Evolutionary conservation across 2,888 invertebrate species (phyloP).

Genomic region (Temnothorax unifasciatus): DNA sequence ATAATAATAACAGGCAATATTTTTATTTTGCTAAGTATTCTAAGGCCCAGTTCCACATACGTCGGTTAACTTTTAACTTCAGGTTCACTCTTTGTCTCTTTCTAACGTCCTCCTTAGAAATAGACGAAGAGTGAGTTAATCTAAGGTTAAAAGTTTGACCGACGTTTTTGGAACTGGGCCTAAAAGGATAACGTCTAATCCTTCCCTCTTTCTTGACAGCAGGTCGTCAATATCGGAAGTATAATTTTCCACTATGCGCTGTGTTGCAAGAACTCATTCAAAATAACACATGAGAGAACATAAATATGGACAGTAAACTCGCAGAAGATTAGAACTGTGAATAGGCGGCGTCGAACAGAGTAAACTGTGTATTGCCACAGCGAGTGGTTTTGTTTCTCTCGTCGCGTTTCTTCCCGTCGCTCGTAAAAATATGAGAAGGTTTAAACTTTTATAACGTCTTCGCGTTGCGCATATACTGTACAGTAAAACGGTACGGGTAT

Average conservation of each 20-base stretch:
- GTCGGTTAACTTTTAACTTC: no score
- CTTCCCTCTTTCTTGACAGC: neutral
- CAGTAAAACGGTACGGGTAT: slow-evolving; percentile 46
- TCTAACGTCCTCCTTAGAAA: no score
- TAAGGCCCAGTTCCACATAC: neutral
- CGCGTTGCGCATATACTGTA: slow-evolving; percentile 42
- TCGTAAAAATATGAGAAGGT: slow-evolving; percentile 80
- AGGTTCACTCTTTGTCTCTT: no score
- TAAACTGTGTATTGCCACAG: slow-evolving; percentile 47
- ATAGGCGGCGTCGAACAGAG: slow-evolving; percentile 46
- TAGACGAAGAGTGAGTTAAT: no score
- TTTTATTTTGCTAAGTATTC: neutral
- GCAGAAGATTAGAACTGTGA: slow-evolving; percentile 15
- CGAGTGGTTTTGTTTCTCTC: slow-evolving; percentile 68
- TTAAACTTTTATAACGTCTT: slow-evolving; percentile 72
- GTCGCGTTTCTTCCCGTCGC: slow-evolving; percentile 61
- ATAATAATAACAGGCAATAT: neutral
- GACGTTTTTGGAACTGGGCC: no score
- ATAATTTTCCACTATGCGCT: neutral
- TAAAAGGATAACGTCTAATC: neutral
- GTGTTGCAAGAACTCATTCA: no score
- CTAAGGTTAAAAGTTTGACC: no score
- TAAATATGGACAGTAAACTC: slow-evolving; percentile 24
- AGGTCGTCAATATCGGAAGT: neutral
- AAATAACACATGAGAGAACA: neutral